Base-by-base conservation (phyloP, 2,888 invertebrate species). In the Brenthis hecate region DNA sequence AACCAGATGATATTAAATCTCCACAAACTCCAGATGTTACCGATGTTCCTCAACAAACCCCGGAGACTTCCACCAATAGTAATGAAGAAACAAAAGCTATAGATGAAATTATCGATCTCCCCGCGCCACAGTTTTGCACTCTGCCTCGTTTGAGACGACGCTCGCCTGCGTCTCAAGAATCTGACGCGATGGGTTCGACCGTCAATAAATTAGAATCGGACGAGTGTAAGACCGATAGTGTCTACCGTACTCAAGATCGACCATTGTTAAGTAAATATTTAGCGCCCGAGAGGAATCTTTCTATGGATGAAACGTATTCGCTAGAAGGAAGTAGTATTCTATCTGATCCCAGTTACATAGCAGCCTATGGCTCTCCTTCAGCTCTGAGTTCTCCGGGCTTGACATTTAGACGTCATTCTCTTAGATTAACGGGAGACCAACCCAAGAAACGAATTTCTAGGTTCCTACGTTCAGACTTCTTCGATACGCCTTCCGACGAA, bases 381-480 rank as follows among this genome's bases (percentile, higher is more conserved):
- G 54, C 74, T 56, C 74, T 74, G 36, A 72, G 72, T 64, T 60
- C 77, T 32, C 66, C 78, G 36, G 68, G 74, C 14, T 69, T 76
- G 67, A 78, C 75, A 48, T 75, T 81, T 68, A 83, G 88, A 13
- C 86, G 89, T 1, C 85, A 85, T 78, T 85, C 88, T 55, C 76
- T 86, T 76, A 84, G 86, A 65, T 79, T 83, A 57, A 73, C 82
- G 5, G 78, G 77, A 36, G 89, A 92, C 43, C 91, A 92, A 67
- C 89, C 92, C 50, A 94, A 94, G 66, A 94, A 95, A 62, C 94
- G 95, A 72, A 94, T 96, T 69, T 96, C 96, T 11, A 91, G 97
- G 68, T 97, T 96, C 85, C 86, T 97, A 69, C 93, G 97, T 47
- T 96, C 96, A 0, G 97, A 97, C 84, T 96, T 96, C 81, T 96